Evolutionary conservation across 2,888 invertebrate genomes (phyloP).

Genomic region (Temnothorax ravouxi): DNA sequence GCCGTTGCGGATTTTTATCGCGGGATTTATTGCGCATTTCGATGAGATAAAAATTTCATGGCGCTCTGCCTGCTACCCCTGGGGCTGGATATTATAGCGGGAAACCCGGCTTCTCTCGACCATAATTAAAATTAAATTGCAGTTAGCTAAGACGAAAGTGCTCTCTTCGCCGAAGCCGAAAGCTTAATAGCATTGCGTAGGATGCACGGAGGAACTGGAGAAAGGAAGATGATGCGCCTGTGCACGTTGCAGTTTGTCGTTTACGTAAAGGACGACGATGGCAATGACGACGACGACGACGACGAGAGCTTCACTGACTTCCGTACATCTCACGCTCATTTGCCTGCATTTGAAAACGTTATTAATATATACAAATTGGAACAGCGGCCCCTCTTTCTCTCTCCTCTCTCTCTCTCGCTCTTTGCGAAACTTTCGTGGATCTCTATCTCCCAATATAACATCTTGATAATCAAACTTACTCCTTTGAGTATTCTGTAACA

Average conservation of each 20-base stretch:
- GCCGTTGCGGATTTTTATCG: slow-evolving; percentile 46
- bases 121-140: slow-evolving; percentile 59
- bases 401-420: not conserved
- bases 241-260: slow-evolving; percentile 23
- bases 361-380: slow-evolving; percentile 56
- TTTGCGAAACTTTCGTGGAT: not conserved
- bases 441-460: slow-evolving; percentile 20
- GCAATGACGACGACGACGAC: not conserved
- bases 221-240: slow-evolving; percentile 37
- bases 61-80: slow-evolving; percentile 26
- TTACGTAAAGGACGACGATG: slow-evolving; percentile 22
- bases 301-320: slow-evolving; percentile 25
- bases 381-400: not conserved
- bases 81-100: slow-evolving; percentile 43
- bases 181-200: slow-evolving; percentile 56
- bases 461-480: slow-evolving; percentile 48
- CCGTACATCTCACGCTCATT: slow-evolving; percentile 41
- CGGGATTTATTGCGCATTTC: slow-evolving; percentile 50
- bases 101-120: slow-evolving; percentile 29
- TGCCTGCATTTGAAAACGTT: slow-evolving; percentile 48
- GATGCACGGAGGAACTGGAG: slow-evolving; percentile 36
- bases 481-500: slow-evolving; percentile 17
- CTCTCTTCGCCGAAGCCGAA: slow-evolving; percentile 46
- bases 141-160: slow-evolving; percentile 58
- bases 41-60: slow-evolving; percentile 56